phyloP scores from a whole-genome alignment of 64 coral and sea anemone species.

The Porites australiensis region DNA sequence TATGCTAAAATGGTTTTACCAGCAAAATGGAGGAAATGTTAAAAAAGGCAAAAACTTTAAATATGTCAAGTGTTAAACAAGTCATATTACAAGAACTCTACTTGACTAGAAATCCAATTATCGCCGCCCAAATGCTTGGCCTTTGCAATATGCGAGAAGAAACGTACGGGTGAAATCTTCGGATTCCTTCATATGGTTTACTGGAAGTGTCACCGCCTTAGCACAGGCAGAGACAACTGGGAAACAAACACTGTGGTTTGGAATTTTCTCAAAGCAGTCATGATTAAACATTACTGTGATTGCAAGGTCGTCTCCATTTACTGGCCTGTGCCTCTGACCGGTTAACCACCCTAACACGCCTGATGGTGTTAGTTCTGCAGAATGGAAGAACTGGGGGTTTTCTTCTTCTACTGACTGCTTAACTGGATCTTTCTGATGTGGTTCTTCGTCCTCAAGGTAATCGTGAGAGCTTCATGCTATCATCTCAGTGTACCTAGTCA shows the following conservation, averaged over 20 bases:
- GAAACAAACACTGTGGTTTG: conserved; percentile 62
- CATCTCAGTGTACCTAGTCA: conserved; percentile 56
- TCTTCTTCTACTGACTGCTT: conserved; percentile 23
- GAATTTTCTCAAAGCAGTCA: conserved; percentile 48
- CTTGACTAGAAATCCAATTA: too few species aligned
- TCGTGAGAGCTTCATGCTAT: conserved; percentile 41
- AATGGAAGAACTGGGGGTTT: conserved; percentile 11
- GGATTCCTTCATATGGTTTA: conserved; percentile 54
- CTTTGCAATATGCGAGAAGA: conserved; percentile 62
- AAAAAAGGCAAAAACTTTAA: too few species aligned
- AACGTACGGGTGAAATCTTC: conserved; percentile 57
- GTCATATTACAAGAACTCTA: too few species aligned
- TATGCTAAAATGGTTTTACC: too few species aligned
- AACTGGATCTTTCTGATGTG: conserved; percentile 7
- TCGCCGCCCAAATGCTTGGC: conserved; percentile 53
- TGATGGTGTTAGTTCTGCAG: conserved; percentile 57
- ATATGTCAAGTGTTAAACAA: too few species aligned
- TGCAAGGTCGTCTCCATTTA: conserved; percentile 59
- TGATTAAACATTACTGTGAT: conserved; percentile 65
- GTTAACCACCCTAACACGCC: conserved; percentile 70
- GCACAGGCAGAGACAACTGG: conserved; percentile 44
- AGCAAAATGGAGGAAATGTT: too few species aligned
- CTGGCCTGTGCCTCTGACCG: conserved; percentile 65
- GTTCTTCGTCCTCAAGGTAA: conserved; percentile 9
- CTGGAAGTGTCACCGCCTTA: conserved; percentile 66